A percentile compares a stretch with the other conserved stretches of the same genome.
Conservation (phyloP, 1,140 invertebrate species). For the Mesaphorura yosii region DNA sequence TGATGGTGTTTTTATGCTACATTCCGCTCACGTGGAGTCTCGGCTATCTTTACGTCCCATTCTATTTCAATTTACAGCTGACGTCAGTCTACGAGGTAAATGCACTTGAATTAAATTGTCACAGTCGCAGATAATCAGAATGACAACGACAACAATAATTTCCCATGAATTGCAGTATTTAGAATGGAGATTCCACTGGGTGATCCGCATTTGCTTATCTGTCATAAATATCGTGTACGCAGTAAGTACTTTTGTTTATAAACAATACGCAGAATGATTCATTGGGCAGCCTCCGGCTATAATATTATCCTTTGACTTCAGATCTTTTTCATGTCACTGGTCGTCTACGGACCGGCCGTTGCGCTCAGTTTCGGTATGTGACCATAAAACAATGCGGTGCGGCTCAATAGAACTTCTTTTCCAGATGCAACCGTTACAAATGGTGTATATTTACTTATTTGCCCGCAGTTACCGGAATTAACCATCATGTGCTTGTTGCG, state of each 20-base stretch:
- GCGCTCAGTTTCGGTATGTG: slow-evolving; percentile 29
- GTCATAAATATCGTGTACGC: slow-evolving; percentile 20
- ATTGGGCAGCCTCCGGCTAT: too few species aligned
- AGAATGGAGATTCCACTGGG: slow-evolving; percentile 53
- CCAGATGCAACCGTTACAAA: too few species aligned
- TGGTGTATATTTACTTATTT: not conserved
- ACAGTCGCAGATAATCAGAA: not conserved
- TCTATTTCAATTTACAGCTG: slow-evolving; percentile 74
- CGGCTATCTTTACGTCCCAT: slow-evolving; percentile 71
- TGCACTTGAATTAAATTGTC: not conserved
- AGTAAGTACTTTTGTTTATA: slow-evolving; percentile 13
- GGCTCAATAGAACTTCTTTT: too few species aligned
- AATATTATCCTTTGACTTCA: too few species aligned
- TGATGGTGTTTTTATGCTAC: slow-evolving; percentile 23
- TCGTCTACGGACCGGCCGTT: slow-evolving; percentile 37
- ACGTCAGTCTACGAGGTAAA: slow-evolving; percentile 79
- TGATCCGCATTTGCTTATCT: slow-evolving; percentile 10
- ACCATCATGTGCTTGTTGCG: slow-evolving; percentile 20
- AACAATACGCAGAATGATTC: too few species aligned
- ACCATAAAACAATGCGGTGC: not conserved
- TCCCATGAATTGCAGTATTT: slow-evolving; percentile 51
- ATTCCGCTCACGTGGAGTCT: slow-evolving; percentile 27
- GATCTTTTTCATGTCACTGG: slow-evolving; percentile 34
- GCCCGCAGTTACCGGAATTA: slow-evolving; percentile 24
- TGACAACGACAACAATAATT: not conserved